Base-by-base conservation (phyloP, 2,797 vertebrate genomes). In the Hozukius guyotensis region DNA sequence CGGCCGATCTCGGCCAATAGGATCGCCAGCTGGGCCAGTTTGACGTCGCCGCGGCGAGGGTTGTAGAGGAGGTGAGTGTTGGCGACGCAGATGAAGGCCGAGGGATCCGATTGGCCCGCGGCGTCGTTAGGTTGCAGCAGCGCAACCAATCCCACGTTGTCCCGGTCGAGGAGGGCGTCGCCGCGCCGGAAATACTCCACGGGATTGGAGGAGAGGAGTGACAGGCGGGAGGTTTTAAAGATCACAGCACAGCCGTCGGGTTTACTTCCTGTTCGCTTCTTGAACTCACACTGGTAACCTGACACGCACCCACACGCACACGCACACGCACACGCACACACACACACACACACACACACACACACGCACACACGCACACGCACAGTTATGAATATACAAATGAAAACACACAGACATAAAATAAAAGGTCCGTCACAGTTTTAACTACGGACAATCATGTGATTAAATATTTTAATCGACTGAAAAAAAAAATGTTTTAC, bases 21-120 rank as follows among this genome's bases (percentile, higher is more conserved):
- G 92, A 99, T 95, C 16, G 98, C 98, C 82, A 99, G 89, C 71
- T 99, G 98, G 22, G 98, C 96, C 85, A 99, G 96, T 62, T 99
- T 99, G 89, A 99, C 96, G 88, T 99, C 98, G 0, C 98, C 98
- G 5, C 98, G 96, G 36, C 97, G 96, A 3, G 98, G 98, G 89
- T 99, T 99, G 87, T 97, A 99, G 8, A 99, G 94, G 11, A 99
- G 96, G 91, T 99, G 98, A 0, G 98, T 99, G 72, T 99, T 99
- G 85, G 98, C 98, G 24, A 99, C 89, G 3, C 98, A 99, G 86
- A 99, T 52, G 53, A 24, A 67, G 5, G 72, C 8, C 4, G 84
- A 68, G 2, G 84, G 64, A 10, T 88, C 77, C 0, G 93, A 88
- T 8, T 71, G 67, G 84, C 62, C 4, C 2, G n/a, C 6, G 91